These are phyloP conservation scores for human (Homo sapiens) DNA, from an alignment of 2,113 vertebrate species.

Conservation along the genomic window GRCh38 chr1:195805001-195805500, in stretches of 20 bases:
- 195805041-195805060: not conserved
- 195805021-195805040: not conserved
- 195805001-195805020: not conserved
- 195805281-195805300: not conserved
- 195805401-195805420: not conserved
- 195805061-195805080: not conserved
- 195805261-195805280: not conserved
- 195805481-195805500: not conserved
- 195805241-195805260: not conserved
- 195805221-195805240: not conserved
- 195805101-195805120: not conserved
- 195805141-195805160: not conserved
- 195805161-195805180: not conserved
- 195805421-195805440: not conserved
- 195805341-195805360: not conserved
- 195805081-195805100: not conserved
- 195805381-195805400: not conserved
- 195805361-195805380: not conserved
- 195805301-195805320: not conserved
- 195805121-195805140: not conserved
- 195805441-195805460: not conserved
- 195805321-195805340: not conserved
- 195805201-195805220: not conserved
- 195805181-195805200: not conserved
- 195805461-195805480: rapidly evolving